Evolutionary conservation across 2,888 invertebrate species (phyloP), one percentile per base, ranked within the genome.

Genomic region (Ornithoptera alexandrae): DNA sequence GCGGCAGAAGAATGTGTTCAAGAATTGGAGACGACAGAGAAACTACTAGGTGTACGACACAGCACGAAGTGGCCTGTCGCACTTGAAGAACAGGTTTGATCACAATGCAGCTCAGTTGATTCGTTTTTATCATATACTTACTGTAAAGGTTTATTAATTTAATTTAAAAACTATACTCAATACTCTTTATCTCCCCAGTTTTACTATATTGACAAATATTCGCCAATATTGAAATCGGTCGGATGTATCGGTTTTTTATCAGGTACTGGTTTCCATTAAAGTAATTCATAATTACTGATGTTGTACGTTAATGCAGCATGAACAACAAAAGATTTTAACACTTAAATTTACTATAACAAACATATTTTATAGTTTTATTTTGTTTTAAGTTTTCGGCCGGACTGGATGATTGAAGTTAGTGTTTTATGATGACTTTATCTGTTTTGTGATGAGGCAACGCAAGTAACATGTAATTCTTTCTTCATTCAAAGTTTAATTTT

Each of bases 81-180:
- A 74, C 74, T 76, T 78, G 78, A 79, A 82, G 79, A 84, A 86
- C 82, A 82, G 84, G 80, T 83, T 89, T 84, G 79, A 92, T 92
- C 92, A 91, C 92, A 92, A 91, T 92, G 87, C 85, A 92, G 92
- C 92, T 92, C 89, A 90, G 89, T 89, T 92, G 91, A 92, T 89
- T 89, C 85, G 80, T 87, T 76, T 73, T 86, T 86, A 87, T 85
- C 83, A 82, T 84, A 86, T 87, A 90, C 88, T 89, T 89, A 90
- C 85, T 88, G 85, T 91, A 91, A 87, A 87, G 90, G 86, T 86
- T 83, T 78, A 77, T 85, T 84, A 84, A 79, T 77, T 82, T 68
- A 71, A 46, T 46, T 69, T 69, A 20, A 62, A 65, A 57, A 62
- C 69, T 67, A 70, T 64, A 50, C 59, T 59, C 39, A 53, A 60